phyloP scores from a whole-genome alignment of 2,113 vertebrate genomes.

The Hippocampus zosterae region DNA sequence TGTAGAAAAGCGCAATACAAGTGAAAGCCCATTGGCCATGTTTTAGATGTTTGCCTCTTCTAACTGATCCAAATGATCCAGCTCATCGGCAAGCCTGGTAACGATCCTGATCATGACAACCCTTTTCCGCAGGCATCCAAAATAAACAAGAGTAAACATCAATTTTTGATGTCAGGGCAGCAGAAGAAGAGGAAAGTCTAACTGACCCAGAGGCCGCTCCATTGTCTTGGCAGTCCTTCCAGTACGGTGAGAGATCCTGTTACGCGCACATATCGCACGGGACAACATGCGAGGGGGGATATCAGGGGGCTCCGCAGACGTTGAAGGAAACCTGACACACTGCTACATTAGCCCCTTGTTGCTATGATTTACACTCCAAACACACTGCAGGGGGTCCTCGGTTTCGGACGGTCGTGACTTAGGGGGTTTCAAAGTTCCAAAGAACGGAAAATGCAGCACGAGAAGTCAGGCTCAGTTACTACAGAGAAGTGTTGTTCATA shows the following conservation, averaged over 20 bases:
- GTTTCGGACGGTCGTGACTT: neutral
- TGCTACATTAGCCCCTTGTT: neutral
- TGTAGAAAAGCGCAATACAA: no score
- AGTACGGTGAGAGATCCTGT: conserved; percentile 63
- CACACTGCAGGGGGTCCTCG: conserved; percentile 26
- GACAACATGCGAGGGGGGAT: conserved; percentile 51
- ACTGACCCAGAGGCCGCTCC: conserved; percentile 49
- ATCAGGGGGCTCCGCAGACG: conserved; percentile 54
- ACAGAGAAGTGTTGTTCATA: neutral
- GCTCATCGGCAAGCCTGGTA: no score
- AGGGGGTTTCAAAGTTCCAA: neutral
- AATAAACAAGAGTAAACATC: conserved; percentile 23
- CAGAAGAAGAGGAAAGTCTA: conserved; percentile 56
- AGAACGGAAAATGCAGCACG: neutral
- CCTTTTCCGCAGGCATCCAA: neutral
- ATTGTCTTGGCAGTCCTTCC: conserved; percentile 60
- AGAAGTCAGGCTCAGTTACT: no score
- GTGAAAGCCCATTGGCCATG: no score
- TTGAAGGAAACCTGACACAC: conserved; percentile 57
- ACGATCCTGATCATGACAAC: neutral
- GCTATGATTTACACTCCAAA: conserved; percentile 1
- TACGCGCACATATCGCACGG: conserved; percentile 60
- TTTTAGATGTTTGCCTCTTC: no score
- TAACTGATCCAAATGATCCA: no score
- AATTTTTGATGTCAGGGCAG: conserved; percentile 32